Evolutionary conservation across 2,113 vertebrate genomes (phyloP).

Genomic region (Poicephalus meyeri): DNA sequence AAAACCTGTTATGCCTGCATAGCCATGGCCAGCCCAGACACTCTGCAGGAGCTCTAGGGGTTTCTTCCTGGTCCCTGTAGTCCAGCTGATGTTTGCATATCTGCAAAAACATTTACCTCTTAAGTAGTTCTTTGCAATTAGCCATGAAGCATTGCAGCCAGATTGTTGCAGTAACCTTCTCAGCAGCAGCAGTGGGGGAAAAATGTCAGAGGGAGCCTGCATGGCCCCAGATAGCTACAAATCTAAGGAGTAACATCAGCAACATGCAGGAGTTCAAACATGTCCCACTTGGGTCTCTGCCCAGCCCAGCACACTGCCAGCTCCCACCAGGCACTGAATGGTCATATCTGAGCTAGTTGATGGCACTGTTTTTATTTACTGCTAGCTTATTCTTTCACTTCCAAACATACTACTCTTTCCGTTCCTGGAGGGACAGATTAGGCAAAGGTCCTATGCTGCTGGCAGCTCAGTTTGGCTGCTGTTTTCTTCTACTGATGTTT

Average conservation of each 20-base stretch:
- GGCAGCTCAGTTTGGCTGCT: conserved; percentile 34
- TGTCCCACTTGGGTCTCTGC: conserved; percentile 48
- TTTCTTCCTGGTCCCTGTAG: not conserved
- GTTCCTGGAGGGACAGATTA: conserved; percentile 53
- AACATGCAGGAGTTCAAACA: not conserved
- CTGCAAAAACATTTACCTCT: not conserved
- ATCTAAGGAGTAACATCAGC: not conserved
- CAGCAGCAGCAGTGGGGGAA: accelerated
- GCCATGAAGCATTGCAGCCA: not conserved
- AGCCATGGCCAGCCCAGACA: not conserved
- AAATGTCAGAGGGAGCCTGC: not conserved
- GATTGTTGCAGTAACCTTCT: not conserved
- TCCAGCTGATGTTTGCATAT: not conserved
- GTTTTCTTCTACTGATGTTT: conserved; percentile 50
- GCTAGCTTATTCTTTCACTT: conserved; percentile 17
- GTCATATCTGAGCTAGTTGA: not conserved
- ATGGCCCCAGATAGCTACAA: not conserved
- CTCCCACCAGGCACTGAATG: not conserved
- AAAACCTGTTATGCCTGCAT: not conserved
- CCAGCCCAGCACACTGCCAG: conserved; percentile 17
- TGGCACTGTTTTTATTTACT: conserved; percentile 51
- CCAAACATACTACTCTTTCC: conserved; percentile 9
- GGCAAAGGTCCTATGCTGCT: conserved; percentile 38
- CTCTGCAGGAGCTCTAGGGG: not conserved
- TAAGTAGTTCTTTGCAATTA: not conserved